Conservation (phyloP, 2,797 vertebrate species). For the Lacerta viridis region DNA sequence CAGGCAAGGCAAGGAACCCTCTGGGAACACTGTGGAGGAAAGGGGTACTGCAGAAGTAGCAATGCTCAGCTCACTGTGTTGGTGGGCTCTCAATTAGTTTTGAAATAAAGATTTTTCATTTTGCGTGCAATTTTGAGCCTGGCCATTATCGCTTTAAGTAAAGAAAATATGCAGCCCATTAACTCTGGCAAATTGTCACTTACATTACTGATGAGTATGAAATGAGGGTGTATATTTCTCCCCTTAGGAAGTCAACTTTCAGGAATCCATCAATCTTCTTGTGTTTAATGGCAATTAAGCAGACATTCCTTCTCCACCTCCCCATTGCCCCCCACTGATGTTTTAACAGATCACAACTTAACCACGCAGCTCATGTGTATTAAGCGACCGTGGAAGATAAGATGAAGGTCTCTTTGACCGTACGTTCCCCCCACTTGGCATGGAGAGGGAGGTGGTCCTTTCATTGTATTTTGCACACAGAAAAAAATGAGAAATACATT, state of each 20-base stretch:
- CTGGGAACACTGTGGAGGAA: no score
- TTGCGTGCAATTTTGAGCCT: conserved; percentile 9
- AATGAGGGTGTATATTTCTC: conserved; percentile 19
- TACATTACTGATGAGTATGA: conserved; percentile 44
- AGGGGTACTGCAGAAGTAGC: no score
- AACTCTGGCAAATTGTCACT: conserved; percentile 55
- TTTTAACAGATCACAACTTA: conserved; percentile 37
- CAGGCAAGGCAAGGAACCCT: neutral
- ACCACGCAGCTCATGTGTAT: conserved; percentile 17
- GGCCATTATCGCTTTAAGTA: conserved; percentile 17
- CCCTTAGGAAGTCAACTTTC: conserved; percentile 32
- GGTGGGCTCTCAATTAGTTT: neutral
- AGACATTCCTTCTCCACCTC: conserved; percentile 26
- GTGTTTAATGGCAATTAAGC: conserved; percentile 58
- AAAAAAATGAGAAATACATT: neutral
- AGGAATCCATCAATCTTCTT: conserved; percentile 48
- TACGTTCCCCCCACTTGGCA: neutral
- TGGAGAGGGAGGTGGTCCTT: neutral
- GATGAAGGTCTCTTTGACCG: conserved; percentile 14
- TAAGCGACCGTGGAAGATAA: conserved; percentile 23
- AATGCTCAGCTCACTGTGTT: neutral
- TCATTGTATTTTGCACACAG: neutral
- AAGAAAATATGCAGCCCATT: conserved; percentile 55
- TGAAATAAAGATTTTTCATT: neutral
- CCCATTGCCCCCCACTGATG: conserved; percentile 35